These are phyloP conservation scores for Ametastegia equiseti DNA, from an alignment of 2,888 invertebrate species.

Conservation along the genomic window DNA sequence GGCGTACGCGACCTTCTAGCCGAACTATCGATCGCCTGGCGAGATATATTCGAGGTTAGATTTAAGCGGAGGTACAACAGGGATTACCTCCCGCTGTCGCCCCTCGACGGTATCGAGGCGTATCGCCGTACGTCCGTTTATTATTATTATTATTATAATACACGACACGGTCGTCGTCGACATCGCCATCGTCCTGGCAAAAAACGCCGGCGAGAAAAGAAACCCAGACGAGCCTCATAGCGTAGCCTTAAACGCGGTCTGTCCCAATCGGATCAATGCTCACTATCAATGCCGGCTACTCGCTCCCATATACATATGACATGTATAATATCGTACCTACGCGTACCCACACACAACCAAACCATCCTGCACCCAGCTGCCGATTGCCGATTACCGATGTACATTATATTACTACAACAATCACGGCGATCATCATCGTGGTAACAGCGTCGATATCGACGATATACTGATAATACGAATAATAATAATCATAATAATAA, in stretches of 20 bases:
- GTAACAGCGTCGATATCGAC: neutral
- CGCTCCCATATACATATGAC: neutral
- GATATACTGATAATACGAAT: too few species aligned
- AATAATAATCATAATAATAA: constrained; percentile 42
- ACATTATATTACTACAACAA: too few species aligned
- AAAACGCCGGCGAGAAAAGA: constrained; percentile 39
- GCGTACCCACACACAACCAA: too few species aligned
- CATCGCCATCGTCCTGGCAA: constrained; percentile 16
- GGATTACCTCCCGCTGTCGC: neutral
- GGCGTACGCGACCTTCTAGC: neutral
- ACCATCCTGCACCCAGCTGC: too few species aligned
- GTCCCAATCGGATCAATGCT: constrained; percentile 32
- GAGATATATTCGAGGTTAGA: neutral
- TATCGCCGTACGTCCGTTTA: neutral
- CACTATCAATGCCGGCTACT: constrained; percentile 11
- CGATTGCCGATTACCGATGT: neutral
- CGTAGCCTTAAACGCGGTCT: constrained; percentile 34
- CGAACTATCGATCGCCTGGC: constrained; percentile 5
- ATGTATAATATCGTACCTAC: too few species aligned
- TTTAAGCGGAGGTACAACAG: neutral
- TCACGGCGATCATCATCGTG: constrained; percentile 9
- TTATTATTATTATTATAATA: too few species aligned
- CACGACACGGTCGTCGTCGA: neutral
- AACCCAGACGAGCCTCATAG: constrained; percentile 44
- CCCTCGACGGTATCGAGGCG: constrained; percentile 10